A percentile compares a stretch with the other conserved stretches of the same genome.
Evolutionary conservation across 2,888 invertebrate genomes (phyloP).

Genomic region (Ormyrus pomaceus): DNA sequence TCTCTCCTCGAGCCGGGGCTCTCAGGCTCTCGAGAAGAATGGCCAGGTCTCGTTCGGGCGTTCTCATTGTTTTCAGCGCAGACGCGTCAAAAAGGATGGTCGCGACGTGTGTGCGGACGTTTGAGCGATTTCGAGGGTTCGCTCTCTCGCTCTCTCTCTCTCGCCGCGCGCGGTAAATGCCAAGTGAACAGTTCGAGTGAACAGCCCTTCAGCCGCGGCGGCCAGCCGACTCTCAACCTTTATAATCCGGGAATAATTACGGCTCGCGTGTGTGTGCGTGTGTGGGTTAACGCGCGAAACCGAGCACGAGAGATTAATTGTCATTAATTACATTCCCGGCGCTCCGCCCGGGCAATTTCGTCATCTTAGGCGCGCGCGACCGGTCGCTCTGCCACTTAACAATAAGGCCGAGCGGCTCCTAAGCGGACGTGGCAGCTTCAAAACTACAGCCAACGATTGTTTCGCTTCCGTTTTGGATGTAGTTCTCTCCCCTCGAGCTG

Average conservation of each 20-base stretch:
- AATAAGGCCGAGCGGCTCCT: constrained; percentile 69
- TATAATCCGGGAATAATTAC: constrained; percentile 68
- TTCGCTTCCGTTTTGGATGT: constrained; percentile 19
- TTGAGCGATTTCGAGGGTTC: constrained; percentile 68
- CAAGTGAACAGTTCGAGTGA: constrained; percentile 75
- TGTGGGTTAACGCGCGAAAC: constrained; percentile 56
- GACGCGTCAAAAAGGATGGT: constrained; percentile 30
- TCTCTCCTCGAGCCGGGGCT: constrained; percentile 14
- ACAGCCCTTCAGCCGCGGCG: constrained; percentile 69
- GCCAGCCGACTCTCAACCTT: constrained; percentile 72
- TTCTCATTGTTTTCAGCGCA: constrained; percentile 33
- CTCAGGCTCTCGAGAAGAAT: neutral
- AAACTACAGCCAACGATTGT: constrained; percentile 62
- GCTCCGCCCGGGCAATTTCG: constrained; percentile 68
- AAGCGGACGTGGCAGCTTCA: constrained; percentile 69
- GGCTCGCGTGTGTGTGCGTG: neutral
- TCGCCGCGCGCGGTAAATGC: constrained; percentile 66
- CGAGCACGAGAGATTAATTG: constrained; percentile 75
- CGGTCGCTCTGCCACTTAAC: constrained; percentile 67
- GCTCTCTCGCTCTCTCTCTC: constrained; percentile 63
- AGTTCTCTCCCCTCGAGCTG: neutral
- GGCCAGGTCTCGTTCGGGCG: neutral
- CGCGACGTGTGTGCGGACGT: constrained; percentile 51
- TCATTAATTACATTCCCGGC: constrained; percentile 74
- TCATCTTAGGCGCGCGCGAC: constrained; percentile 65